Evolutionary conservation across 30 jellyfish, hydroid and myxozoan species (phyloP), one percentile per base, ranked within the genome.

Genomic region (Turritopsis dohrnii): DNA sequence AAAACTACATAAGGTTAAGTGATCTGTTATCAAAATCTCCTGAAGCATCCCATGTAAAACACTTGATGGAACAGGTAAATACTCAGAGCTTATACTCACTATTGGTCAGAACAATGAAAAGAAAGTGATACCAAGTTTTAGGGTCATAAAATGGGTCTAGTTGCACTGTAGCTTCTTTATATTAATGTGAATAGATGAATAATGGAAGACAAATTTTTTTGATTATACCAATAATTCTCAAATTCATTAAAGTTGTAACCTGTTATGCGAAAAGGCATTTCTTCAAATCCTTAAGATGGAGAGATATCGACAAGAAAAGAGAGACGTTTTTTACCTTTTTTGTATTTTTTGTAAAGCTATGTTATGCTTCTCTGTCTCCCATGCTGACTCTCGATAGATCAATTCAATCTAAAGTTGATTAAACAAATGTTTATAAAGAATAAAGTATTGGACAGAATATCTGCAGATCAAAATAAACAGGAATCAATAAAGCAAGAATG

Each of bases 321-420:
- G 19, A 69, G 52, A 82, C 18, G 16, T 21, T 13, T 18, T 52
- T 26, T 54, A 89, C 99, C 96, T 85, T 74, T 21, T 75, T 52
- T 94, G 90, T 13, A 94, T 41, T 75, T 94, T 94, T 28, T 71
- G 52, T 80, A 94, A 81, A 20, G 96, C 88, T 22, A 94, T 72
- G 27, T 75, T 81, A 19, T 85, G 74, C 74, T 89, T 89, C 76
- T 94, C 99, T 52, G 96, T 79, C 52, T 94, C 96, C 96, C 97
- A 94, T 8, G 99, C 96, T 84, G 86, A 30, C 74, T 94, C 99
- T 25, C 81, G 66, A 66, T 94, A 83, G 28, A 94, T 74, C 81
- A 84, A 25, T 23, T 79, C 96, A 72, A 94, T 81, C 96, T 89
- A 65, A 66, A 77, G 52, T 41, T 18, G 83, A 74, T 9, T 21